phyloP scores from a whole-genome alignment of 37 sponge, comb jelly and placozoan genomes.

The Chondrilla cf. caribensis region DNA sequence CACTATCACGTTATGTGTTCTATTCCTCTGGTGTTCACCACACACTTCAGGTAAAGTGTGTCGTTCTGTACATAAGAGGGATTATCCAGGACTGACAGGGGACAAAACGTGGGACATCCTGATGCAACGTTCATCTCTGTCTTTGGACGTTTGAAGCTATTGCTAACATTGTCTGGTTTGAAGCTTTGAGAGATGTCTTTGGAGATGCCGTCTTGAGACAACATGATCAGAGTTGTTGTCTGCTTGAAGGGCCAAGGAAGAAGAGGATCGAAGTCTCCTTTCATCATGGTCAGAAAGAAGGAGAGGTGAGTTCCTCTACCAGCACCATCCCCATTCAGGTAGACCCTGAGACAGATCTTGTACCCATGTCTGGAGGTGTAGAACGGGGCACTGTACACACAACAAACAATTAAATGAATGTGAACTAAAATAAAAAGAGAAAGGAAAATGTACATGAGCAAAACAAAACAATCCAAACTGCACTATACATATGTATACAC shows the following conservation, averaged over 20 bases:
- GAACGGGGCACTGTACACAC: conserved; percentile 88
- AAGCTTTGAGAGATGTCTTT: conserved; percentile 66
- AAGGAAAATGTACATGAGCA: conserved; percentile 67
- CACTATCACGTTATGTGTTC: conserved; percentile 4
- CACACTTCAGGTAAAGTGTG: conserved; percentile 71
- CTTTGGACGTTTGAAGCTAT: conserved; percentile 64
- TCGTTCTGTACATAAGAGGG: conserved; percentile 62
- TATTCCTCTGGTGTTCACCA: conserved; percentile 23
- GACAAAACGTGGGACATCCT: conserved; percentile 81
- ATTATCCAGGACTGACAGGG: conserved; percentile 50
- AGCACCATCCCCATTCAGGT: conserved; percentile 83
- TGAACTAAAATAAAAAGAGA: too few relatives aligned
- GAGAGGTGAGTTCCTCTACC: conserved; percentile 69
- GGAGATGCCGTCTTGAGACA: conserved; percentile 52
- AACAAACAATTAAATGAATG: too few relatives aligned
- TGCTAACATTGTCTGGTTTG: conserved; percentile 48
- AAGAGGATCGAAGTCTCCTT: conserved; percentile 54
- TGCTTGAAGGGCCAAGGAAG: conserved; percentile 78
- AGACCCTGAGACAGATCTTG: conserved; percentile 75
- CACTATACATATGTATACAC: too few relatives aligned
- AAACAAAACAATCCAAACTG: conserved; percentile 58
- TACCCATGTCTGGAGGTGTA: conserved; percentile 77
- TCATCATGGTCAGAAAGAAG: conserved; percentile 83
- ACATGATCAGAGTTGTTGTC: conserved; percentile 59
- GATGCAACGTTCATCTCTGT: conserved; percentile 83